Conservation (phyloP, 2,888 invertebrate species). For the Lepetodrilus schrolli region DNA sequence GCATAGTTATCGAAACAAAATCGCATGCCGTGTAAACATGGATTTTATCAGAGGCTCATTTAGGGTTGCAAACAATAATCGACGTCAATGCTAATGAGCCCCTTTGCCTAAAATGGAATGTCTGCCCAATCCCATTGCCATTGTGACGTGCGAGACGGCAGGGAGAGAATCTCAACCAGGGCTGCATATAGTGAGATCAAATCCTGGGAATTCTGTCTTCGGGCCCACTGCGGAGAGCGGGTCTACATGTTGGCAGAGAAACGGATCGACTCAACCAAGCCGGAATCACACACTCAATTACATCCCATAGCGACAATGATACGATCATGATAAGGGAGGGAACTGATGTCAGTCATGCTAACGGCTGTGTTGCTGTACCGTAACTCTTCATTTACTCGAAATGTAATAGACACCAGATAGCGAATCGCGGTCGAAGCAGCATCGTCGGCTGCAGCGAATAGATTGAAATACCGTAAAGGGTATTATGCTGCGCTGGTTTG, state of each 20-base stretch:
- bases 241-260: constrained; percentile 17
- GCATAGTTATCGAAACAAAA: too few relatives aligned
- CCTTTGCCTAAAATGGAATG: background rate
- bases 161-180: background rate
- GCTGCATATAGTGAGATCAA: constrained; percentile 4
- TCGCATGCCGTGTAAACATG: too few relatives aligned
- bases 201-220: background rate
- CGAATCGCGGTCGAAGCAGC: constrained; percentile 22
- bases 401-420: constrained; percentile 21
- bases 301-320: background rate
- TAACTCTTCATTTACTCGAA: constrained; percentile 16
- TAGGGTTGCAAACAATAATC: too few relatives aligned
- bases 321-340: background rate
- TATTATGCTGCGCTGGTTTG: too few relatives aligned
- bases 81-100: background rate
- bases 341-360: background rate
- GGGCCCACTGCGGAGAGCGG: background rate
- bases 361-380: constrained; percentile 11
- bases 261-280: constrained; percentile 3
- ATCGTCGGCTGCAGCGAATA: background rate
- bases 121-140: background rate
- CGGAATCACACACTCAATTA: background rate
- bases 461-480: constrained; percentile 16
- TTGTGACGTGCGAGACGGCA: background rate
- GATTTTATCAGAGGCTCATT: too few relatives aligned